Base-by-base conservation (phyloP, 2,888 invertebrate species). In the Zaprionus bogoriensis region DNA sequence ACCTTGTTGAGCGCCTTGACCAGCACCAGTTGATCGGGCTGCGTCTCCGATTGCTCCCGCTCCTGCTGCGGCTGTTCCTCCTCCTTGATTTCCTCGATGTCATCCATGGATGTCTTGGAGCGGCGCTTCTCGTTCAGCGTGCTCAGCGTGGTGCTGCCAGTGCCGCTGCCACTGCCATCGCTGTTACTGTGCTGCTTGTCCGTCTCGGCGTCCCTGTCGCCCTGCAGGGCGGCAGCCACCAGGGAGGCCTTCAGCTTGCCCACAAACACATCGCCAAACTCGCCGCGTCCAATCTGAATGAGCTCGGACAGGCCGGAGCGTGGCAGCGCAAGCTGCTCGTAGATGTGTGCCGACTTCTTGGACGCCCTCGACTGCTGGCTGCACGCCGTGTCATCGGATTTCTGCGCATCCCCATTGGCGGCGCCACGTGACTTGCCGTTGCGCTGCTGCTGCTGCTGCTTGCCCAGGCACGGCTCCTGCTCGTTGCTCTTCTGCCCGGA, bases 241-340 rank as follows among this genome's bases (percentile, higher is more conserved):
- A 90, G 67, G 0, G 87, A 81, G 0, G 47, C 89, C 85, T 81
- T 92, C 89, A 77, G 92, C 90, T 93, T 96, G 45, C 96, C 97
- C 32, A 97, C 92, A 83, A 96, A 94, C 0, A 98, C 95, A 79
- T 98, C 98, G 0, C 98, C 98, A 87, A 97, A 98, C 81, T 97
- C 96, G 0, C 98, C 98, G 20, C 97, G 95, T 14, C 98, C 94
- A 3, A 94, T 92, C 32, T 94, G 92, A 6, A 94, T 93, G 1
- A 94, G 90, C 19, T 96, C 95, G 0, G 94, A 94, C 0, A 98
- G 92, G 57, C 96, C 92, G 2, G 93, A 93, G 27, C 97, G 92
- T 0, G 96, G 95, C 45, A 96, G 92, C 0, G 95, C 92, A 9
- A 97, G 91, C 77, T 95, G 95, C 72, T 97, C 97, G 82, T 95